Conservation (phyloP, 1,140 invertebrate genomes). For the Drosophila neocordata region DNA sequence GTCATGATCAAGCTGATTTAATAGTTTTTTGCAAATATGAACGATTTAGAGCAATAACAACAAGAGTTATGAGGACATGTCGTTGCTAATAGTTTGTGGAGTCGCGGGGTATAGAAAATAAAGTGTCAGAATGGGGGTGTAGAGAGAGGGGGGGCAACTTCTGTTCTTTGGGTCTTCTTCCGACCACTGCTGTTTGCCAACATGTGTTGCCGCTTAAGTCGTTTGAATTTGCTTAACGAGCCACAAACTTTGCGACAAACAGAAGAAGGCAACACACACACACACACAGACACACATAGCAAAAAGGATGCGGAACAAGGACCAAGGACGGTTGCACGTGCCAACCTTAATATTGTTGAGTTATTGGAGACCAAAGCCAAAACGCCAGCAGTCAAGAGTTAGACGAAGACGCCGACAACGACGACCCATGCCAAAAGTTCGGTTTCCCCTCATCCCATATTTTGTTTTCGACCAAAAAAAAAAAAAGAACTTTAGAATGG, state of each 20-base stretch:
- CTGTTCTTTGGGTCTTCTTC: slow-evolving; percentile 4
- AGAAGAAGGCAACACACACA: slow-evolving; percentile 26
- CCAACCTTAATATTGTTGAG: slow-evolving; percentile 79
- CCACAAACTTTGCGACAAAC: slow-evolving; percentile 79
- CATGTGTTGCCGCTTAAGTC: slow-evolving; percentile 80
- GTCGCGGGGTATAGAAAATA: background rate
- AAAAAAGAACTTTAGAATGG: slow-evolving; percentile 41
- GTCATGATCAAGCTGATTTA: slow-evolving; percentile 62
- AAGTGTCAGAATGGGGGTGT: background rate
- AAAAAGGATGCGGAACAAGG: slow-evolving; percentile 28
- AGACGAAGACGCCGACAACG: slow-evolving; percentile 29
- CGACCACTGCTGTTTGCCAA: slow-evolving; percentile 60
- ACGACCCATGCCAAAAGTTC: slow-evolving; percentile 60
- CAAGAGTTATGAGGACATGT: slow-evolving; percentile 65
- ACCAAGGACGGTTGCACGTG: slow-evolving; percentile 59
- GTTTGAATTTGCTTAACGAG: slow-evolving; percentile 81
- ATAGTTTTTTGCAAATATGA: slow-evolving; percentile 67
- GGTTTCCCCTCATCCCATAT: slow-evolving; percentile 28
- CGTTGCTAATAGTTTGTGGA: slow-evolving; percentile 27
- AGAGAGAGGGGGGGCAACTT: background rate
- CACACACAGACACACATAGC: background rate
- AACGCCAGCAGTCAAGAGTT: slow-evolving; percentile 73
- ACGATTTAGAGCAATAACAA: slow-evolving; percentile 71
- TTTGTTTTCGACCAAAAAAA: background rate
- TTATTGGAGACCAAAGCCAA: slow-evolving; percentile 78